phyloP scores from a whole-genome alignment of 2,113 vertebrate genomes.

The Ochotona curzoniae region DNA sequence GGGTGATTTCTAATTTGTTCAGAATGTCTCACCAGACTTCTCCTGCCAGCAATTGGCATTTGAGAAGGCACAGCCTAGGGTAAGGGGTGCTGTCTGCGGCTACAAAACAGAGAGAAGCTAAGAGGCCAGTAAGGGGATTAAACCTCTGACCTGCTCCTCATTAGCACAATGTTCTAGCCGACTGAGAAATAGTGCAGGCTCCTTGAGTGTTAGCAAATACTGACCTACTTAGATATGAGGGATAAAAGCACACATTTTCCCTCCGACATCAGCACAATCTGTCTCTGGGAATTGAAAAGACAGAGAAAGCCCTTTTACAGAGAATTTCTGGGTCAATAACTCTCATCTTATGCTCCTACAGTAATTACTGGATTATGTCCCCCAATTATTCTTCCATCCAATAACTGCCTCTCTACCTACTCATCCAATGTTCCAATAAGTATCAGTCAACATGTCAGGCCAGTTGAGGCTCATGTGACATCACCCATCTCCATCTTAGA shows the following conservation, averaged over 20 bases:
- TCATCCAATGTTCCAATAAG: conserved; percentile 57
- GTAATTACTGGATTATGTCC: conserved; percentile 78
- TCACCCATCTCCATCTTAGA: background rate
- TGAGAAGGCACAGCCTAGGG: conserved; percentile 11
- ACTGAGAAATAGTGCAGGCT: conserved; percentile 71
- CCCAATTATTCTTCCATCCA: conserved; percentile 74
- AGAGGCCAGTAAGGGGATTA: conserved; percentile 65
- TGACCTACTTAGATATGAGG: conserved; percentile 79
- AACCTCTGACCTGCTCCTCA: conserved; percentile 74
- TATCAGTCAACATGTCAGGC: conserved; percentile 23
- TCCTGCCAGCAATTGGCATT: conserved; percentile 35
- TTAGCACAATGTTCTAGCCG: conserved; percentile 67
- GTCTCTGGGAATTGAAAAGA: conserved; percentile 76
- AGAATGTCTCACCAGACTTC: conserved; percentile 51
- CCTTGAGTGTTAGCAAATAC: conserved; percentile 78
- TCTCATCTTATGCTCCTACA: conserved; percentile 67
- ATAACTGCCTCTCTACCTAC: conserved; percentile 51
- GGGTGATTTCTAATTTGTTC: conserved; percentile 7
- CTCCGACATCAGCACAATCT: conserved; percentile 73
- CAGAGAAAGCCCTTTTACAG: conserved; percentile 77
- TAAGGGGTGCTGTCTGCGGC: conserved; percentile 23
- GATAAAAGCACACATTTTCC: conserved; percentile 66
- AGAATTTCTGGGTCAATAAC: conserved; percentile 79
- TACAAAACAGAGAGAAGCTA: conserved; percentile 26
- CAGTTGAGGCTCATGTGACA: background rate